Percentiles rank a stretch among this genome's conserved stretches.
These are phyloP conservation scores for Dromaius novaehollandiae DNA, from an alignment of 2,113 vertebrate species.

Conservation along the genomic window DNA sequence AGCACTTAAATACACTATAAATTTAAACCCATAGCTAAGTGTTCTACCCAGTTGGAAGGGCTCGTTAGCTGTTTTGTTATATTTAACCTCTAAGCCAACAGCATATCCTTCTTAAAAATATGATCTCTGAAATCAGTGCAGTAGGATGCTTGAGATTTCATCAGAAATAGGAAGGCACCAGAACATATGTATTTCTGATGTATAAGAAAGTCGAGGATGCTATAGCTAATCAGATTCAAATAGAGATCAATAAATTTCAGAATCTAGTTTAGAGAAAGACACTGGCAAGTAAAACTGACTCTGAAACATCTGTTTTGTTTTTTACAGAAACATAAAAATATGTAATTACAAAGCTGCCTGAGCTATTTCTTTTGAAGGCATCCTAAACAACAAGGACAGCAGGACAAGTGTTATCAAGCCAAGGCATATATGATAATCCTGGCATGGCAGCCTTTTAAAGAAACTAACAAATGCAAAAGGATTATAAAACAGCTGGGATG, in stretches of 20 bases:
- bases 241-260: not conserved
- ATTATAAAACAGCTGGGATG: slow-evolving; percentile 51
- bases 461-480: slow-evolving; percentile 19
- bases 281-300: not conserved
- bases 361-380: not conserved
- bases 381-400: slow-evolving; percentile 14
- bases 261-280: slow-evolving; percentile 10
- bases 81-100: not conserved
- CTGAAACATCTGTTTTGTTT: slow-evolving; percentile 32
- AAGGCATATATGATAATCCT: not conserved
- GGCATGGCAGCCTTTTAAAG: slow-evolving; percentile 30
- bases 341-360: not conserved
- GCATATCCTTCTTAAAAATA: not conserved
- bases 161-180: not conserved
- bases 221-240: not conserved
- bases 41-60: fast-evolving
- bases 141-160: not conserved
- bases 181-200: not conserved
- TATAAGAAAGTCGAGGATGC: not conserved
- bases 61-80: not conserved
- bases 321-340: not conserved
- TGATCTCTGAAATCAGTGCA: not conserved
- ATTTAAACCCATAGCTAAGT: not conserved
- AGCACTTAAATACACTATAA: not conserved
- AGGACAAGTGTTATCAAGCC: slow-evolving; percentile 25